These are phyloP conservation scores for Bubalus kerabau DNA, from an alignment of 2,113 vertebrate genomes.

Conservation along the genomic window DNA sequence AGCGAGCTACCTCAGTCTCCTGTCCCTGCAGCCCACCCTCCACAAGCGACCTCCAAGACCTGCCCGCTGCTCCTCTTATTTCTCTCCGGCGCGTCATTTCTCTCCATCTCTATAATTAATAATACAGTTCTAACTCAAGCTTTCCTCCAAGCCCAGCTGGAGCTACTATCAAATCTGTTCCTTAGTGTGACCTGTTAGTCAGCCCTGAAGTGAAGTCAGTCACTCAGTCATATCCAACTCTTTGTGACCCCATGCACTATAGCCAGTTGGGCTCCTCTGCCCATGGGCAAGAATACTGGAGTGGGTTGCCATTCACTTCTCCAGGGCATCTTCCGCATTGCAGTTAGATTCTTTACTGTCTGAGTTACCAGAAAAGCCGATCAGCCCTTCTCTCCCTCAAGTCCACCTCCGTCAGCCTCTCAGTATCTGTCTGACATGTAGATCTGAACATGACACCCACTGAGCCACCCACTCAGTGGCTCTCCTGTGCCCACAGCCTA, in stretches of 20 bases:
- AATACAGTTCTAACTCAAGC: not conserved
- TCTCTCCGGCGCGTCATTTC: fast-evolving
- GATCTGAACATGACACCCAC: not conserved
- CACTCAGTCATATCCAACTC: not conserved
- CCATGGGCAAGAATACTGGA: not conserved
- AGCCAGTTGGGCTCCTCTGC: not conserved
- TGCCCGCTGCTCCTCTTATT: not conserved
- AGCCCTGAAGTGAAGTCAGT: not conserved
- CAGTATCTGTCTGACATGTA: not conserved
- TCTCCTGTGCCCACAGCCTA: not conserved
- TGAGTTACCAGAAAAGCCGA: not conserved
- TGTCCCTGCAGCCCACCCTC: not conserved
- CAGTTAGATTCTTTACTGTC: not conserved
- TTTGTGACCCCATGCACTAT: not conserved
- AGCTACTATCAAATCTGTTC: not conserved
- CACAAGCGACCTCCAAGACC: not conserved
- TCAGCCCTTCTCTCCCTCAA: no score
- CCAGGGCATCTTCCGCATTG: not conserved
- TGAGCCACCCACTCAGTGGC: not conserved
- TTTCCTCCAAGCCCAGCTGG: not conserved
- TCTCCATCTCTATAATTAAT: not conserved
- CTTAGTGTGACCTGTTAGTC: not conserved
- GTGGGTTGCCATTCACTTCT: not conserved
- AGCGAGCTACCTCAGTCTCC: no score
- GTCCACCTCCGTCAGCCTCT: not conserved